phyloP scores from a whole-genome alignment of 1,140 invertebrate genomes.

The Drosophila pectinifera region DNA sequence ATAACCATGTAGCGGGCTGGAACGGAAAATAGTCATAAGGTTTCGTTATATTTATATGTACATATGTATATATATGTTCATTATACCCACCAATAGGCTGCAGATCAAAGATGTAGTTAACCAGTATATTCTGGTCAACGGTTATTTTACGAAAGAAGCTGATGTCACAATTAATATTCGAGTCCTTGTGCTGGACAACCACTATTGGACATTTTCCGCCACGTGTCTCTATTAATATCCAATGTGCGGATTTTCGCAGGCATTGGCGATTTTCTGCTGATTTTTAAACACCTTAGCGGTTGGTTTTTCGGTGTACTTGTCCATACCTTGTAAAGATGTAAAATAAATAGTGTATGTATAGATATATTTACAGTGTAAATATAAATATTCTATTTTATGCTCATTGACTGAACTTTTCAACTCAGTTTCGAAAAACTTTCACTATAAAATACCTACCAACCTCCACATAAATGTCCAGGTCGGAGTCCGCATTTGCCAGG shows the following conservation, averaged over 20 bases:
- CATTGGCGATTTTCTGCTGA: not conserved
- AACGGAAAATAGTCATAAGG: not conserved
- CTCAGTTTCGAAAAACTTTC: not conserved
- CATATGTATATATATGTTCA: too few relatives aligned
- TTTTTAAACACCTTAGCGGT: not conserved
- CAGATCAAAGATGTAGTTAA: conserved; percentile 42
- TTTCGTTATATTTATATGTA: not conserved
- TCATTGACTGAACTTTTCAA: too few relatives aligned
- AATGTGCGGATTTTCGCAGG: not conserved
- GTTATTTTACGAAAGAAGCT: conserved; percentile 6
- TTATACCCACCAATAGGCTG: conserved; percentile 41
- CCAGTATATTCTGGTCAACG: conserved; percentile 34
- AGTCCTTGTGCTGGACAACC: not conserved
- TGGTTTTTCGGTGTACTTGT: not conserved
- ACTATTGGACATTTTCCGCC: conserved; percentile 28
- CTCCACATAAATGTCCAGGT: conserved; percentile 38
- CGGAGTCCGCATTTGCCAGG: conserved; percentile 15
- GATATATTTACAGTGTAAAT: too few relatives aligned
- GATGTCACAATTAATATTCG: conserved; percentile 29
- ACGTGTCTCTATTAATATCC: not conserved
- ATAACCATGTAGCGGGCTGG: conserved; percentile 57
- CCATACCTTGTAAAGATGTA: not conserved
- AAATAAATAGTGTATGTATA: not conserved
- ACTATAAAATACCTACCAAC: conserved; percentile 2
- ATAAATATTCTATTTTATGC: not conserved